Evolutionary conservation across 2,797 vertebrate species (phyloP).

Genomic region (Neoniphon sammara): DNA sequence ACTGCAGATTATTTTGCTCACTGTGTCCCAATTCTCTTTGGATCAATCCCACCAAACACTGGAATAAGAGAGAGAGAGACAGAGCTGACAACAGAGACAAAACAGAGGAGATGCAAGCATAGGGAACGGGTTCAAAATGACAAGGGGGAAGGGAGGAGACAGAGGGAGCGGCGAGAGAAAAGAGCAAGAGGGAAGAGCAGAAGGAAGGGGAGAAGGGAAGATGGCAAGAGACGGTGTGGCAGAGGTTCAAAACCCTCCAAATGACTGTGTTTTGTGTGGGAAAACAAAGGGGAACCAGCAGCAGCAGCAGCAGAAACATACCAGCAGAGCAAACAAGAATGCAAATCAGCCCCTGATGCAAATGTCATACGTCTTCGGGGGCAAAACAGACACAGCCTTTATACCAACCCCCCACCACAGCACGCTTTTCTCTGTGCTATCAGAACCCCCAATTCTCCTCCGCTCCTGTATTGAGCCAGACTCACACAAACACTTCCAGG

Average conservation of each 20-base stretch:
- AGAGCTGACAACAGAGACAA: conserved; percentile 69
- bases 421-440: conserved; percentile 58
- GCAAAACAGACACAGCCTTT: conserved; percentile 76
- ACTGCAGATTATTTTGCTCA: conserved; percentile 73
- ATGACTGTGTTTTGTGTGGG: conserved; percentile 62
- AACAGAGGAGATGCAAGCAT: conserved; percentile 51
- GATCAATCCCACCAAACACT: conserved; percentile 49
- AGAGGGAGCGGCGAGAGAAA: not conserved
- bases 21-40: conserved; percentile 61
- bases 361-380: conserved; percentile 76
- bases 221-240: conserved; percentile 23
- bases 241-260: conserved; percentile 62
- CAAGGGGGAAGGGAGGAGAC: conserved; percentile 44
- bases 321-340: conserved; percentile 74
- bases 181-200: conserved; percentile 19
- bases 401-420: conserved; percentile 62
- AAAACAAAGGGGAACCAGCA: conserved; percentile 59
- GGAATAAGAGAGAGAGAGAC: conserved; percentile 44
- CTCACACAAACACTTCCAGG: conserved; percentile 46
- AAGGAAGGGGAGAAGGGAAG: conserved; percentile 27
- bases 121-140: conserved; percentile 42
- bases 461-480: conserved; percentile 23
- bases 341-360: conserved; percentile 80
- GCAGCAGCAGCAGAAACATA: conserved; percentile 72
- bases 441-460: conserved; percentile 34